Evolutionary conservation across 1,140 invertebrate genomes (phyloP).

Genomic region (Helicoverpa zea): DNA sequence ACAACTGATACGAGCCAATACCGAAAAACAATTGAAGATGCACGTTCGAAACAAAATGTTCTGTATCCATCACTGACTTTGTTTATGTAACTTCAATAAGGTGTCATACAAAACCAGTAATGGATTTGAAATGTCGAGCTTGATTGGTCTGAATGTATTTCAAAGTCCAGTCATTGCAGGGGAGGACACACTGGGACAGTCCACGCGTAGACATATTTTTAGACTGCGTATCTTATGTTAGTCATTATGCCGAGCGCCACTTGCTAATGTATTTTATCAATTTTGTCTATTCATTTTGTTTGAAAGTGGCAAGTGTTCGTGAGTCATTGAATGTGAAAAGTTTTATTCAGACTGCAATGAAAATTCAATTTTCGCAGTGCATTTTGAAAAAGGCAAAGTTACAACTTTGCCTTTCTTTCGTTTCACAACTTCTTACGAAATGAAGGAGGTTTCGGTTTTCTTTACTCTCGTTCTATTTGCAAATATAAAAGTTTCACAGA

Average conservation of each 20-base stretch:
- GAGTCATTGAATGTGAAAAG: slow-evolving; percentile 9
- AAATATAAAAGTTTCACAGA: too few relatives aligned
- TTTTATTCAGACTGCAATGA: too few relatives aligned
- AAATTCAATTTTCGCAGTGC: too few relatives aligned
- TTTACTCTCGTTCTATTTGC: too few relatives aligned
- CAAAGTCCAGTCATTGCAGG: slow-evolving; percentile 54
- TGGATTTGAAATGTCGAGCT: slow-evolving; percentile 27
- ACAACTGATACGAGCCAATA: slow-evolving; percentile 56
- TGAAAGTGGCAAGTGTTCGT: slow-evolving; percentile 9
- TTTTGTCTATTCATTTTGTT: slow-evolving; percentile 44
- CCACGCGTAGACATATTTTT: slow-evolving; percentile 77
- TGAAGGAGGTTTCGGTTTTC: too few relatives aligned
- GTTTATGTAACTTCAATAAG: too few relatives aligned
- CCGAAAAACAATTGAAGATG: slow-evolving; percentile 48
- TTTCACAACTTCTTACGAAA: too few relatives aligned
- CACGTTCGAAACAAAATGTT: not conserved
- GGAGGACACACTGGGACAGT: slow-evolving; percentile 58
- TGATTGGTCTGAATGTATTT: not conserved
- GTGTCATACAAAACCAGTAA: slow-evolving; percentile 39
- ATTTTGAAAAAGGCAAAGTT: too few relatives aligned
- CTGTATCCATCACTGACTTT: slow-evolving; percentile 25
- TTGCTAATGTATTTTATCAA: slow-evolving; percentile 37
- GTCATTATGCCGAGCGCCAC: slow-evolving; percentile 57
- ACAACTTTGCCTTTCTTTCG: too few relatives aligned
- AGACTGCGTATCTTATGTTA: slow-evolving; percentile 70